Conservation (phyloP, 2,113 vertebrate genomes). For the Taurulus bubalis region DNA sequence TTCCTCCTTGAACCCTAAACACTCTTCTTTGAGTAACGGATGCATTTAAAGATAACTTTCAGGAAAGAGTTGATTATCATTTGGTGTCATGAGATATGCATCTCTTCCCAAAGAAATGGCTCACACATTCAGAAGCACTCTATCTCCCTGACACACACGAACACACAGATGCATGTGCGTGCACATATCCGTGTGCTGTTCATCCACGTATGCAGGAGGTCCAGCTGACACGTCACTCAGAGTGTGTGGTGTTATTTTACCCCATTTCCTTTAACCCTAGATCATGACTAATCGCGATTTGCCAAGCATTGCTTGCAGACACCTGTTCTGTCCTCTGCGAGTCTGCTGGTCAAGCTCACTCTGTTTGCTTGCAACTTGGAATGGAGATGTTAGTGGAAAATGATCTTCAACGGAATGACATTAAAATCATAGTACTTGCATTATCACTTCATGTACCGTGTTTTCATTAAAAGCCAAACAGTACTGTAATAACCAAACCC, state of each 20-base stretch:
- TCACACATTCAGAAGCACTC: conserved; percentile 39
- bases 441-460: conserved; percentile 56
- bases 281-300: conserved; percentile 84
- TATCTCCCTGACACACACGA: conserved; percentile 35
- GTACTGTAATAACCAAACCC: conserved; percentile 69
- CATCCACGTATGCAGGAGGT: conserved; percentile 59
- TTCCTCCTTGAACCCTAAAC: conserved; percentile 17
- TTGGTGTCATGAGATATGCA: conserved; percentile 28
- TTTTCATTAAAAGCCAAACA: conserved; percentile 65
- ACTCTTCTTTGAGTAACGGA: conserved; percentile 8
- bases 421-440: conserved; percentile 43
- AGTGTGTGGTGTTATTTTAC: conserved; percentile 79
- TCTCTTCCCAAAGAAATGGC: conserved; percentile 26
- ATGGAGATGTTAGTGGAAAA: conserved; percentile 67
- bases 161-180: conserved; percentile 19
- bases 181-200: conserved; percentile 45
- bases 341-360: conserved; percentile 65
- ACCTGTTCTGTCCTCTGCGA: conserved; percentile 77
- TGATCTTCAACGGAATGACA: conserved; percentile 69
- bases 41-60: conserved; percentile 15
- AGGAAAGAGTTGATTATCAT: conserved; percentile 16
- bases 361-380: conserved; percentile 62
- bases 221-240: conserved; percentile 83
- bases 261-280: conserved; percentile 79
- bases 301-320: conserved; percentile 75